Percentiles rank a stretch among this genome's conserved stretches.
These are phyloP conservation scores for Spea hammondii DNA, from an alignment of 2,797 vertebrate species.

Conservation along the genomic window DNA sequence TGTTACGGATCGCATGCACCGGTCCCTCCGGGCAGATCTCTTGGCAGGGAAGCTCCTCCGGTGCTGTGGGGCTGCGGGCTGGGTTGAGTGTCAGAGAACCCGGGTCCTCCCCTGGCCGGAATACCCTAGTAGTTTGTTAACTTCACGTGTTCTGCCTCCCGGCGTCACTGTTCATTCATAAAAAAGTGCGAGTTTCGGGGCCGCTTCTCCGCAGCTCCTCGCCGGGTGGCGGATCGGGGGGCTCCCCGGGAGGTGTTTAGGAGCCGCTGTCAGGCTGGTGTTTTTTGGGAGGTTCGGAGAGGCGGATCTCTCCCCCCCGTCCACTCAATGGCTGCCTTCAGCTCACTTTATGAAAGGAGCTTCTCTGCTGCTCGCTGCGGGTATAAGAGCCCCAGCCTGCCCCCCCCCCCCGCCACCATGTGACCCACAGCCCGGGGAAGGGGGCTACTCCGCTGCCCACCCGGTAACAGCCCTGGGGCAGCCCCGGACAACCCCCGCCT, in stretches of 20 bases:
- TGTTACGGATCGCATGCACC: not conserved
- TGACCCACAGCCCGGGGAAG: not conserved
- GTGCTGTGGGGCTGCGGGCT: not conserved
- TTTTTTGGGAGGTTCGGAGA: not conserved
- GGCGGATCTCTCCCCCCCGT: not conserved
- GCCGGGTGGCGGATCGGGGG: not conserved
- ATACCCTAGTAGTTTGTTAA: not conserved
- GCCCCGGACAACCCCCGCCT: not conserved
- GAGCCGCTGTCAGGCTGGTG: too few relatives aligned
- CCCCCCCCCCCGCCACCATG: not conserved
- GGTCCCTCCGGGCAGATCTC: too few relatives aligned
- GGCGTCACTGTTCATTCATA: not conserved
- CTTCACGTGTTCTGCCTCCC: not conserved
- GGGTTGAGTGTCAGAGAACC: not conserved
- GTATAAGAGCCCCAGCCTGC: not conserved
- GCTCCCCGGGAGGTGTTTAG: too few relatives aligned
- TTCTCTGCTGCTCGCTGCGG: slow-evolving; percentile 40
- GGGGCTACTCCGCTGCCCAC: too few relatives aligned
- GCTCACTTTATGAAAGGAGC: slow-evolving; percentile 59
- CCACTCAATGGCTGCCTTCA: slow-evolving; percentile 63
- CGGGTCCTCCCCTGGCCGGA: not conserved
- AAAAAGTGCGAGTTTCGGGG: not conserved
- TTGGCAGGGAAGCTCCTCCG: too few relatives aligned
- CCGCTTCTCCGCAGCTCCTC: not conserved
- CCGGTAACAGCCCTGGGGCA: too few relatives aligned